Percentiles rank a stretch among this genome's conserved stretches.
Evolutionary conservation across 2,113 vertebrate species (phyloP).

Genomic region (Ia io): DNA sequence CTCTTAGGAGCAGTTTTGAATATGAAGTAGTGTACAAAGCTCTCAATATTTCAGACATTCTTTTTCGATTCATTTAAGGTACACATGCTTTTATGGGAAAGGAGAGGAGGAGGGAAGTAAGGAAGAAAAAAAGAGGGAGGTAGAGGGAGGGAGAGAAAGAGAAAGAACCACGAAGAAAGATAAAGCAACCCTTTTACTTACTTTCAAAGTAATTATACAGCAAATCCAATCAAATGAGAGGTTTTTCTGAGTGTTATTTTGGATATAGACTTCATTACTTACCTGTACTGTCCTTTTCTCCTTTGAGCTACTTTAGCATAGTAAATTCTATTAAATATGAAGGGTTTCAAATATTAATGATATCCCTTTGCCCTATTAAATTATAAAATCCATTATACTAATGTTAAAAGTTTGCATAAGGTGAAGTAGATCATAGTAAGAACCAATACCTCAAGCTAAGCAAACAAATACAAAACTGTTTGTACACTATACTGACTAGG

Average conservation of each 20-base stretch:
- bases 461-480: not conserved
- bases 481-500: fast-evolving
- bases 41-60: not conserved
- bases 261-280: not conserved
- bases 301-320: not conserved
- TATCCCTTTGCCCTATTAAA: constrained; percentile 9
- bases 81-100: not conserved
- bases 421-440: not conserved
- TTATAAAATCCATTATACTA: constrained; percentile 15
- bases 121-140: fast-evolving
- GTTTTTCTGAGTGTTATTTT: not conserved
- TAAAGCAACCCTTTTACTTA: not conserved
- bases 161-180: not conserved
- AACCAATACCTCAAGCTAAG: not conserved
- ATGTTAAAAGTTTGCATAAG: not conserved
- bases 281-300: not conserved
- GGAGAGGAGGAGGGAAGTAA: fast-evolving
- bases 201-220: not conserved
- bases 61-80: not conserved
- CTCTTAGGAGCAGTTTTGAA: not conserved
- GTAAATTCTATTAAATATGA: constrained; percentile 30
- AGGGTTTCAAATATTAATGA: not conserved
- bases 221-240: not conserved
- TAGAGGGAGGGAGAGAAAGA: too few relatives aligned
- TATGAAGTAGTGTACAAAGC: not conserved